phyloP scores from a whole-genome alignment of 2,888 invertebrate species.

The Theodoxus fluviatilis region DNA sequence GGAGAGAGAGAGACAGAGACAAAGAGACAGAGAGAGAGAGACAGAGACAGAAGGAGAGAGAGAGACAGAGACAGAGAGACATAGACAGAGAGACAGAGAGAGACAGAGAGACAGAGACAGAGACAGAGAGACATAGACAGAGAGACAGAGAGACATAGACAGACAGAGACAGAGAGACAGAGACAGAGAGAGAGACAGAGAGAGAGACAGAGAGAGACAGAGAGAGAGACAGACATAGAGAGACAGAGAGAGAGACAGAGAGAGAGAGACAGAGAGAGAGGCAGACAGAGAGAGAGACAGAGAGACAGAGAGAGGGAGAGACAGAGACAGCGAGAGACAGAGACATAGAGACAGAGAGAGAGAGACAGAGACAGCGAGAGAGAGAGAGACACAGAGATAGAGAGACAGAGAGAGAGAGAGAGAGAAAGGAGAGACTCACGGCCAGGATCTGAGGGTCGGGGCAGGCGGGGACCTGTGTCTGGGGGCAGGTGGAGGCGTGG shows the following conservation, averaged over 20 bases:
- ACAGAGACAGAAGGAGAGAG: background rate
- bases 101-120: background rate
- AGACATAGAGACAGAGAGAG: background rate
- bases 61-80: background rate
- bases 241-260: background rate
- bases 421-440: constrained; percentile 36
- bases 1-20: background rate
- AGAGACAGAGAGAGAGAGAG: background rate
- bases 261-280: background rate
- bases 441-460: constrained; percentile 71
- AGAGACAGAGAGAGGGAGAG: background rate
- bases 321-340: background rate
- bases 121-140: background rate
- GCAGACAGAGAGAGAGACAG: background rate
- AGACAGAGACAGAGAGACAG: background rate
- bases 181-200: background rate
- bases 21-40: background rate
- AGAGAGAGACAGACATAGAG: constrained; percentile 1
- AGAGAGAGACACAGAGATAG: background rate
- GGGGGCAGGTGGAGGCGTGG: constrained; percentile 42
- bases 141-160: background rate
- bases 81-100: background rate
- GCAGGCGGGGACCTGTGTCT: constrained; percentile 77
- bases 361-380: background rate
- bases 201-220: background rate